phyloP scores from a whole-genome alignment of 2,113 vertebrate genomes.

The Eretmodus cyanostictus region DNA sequence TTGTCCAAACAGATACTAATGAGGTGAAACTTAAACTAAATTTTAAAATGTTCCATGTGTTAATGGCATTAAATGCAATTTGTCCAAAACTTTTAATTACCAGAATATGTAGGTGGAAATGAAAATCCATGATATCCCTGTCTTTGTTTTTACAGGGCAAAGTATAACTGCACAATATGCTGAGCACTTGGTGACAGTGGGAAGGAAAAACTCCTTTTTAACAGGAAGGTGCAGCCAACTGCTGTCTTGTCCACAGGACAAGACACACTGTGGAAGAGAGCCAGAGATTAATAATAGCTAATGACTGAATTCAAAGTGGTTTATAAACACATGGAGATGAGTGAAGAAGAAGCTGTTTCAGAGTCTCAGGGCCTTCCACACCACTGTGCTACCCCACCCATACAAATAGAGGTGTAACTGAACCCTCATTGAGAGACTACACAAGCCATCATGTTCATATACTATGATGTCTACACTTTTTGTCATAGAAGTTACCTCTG shows the following conservation, averaged over 20 bases:
- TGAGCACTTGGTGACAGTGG: background rate
- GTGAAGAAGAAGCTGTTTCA: background rate
- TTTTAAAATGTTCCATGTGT: background rate
- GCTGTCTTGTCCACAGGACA: accelerated
- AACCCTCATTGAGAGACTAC: background rate
- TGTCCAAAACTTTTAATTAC: accelerated
- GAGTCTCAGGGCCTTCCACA: background rate
- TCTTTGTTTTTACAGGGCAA: background rate
- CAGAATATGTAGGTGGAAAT: background rate
- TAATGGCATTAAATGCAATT: background rate
- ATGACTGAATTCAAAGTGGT: background rate
- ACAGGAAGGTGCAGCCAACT: background rate
- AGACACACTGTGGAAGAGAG: background rate
- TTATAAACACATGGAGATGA: background rate
- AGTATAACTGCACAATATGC: accelerated
- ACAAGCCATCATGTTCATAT: background rate
- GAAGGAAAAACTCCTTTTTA: background rate
- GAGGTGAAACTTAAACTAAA: background rate
- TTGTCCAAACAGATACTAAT: accelerated
- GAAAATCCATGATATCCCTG: background rate
- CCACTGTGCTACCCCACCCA: background rate
- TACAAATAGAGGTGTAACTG: background rate
- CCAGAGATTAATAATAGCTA: background rate
- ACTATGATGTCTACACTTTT: background rate
- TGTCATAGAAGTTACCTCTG: background rate